Base-by-base conservation (phyloP, 2,888 invertebrate genomes). In the Lasius fuliginosus region DNA sequence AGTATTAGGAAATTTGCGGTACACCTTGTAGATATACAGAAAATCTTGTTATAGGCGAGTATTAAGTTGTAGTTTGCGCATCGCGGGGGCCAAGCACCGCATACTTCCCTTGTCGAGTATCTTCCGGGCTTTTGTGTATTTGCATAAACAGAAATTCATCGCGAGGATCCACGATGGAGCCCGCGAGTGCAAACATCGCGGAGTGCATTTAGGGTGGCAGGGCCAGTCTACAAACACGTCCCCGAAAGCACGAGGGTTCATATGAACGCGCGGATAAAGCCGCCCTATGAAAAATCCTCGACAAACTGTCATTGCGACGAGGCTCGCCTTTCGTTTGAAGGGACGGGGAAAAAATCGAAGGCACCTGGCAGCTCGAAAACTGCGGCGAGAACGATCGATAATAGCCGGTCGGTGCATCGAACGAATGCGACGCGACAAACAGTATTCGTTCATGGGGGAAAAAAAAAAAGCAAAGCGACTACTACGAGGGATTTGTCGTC, bases 91-190 rank as follows among this genome's bases (percentile, higher is more conserved):
- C 49, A 33, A 68, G 53, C 56, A 49, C 30, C 40, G 9, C 9
- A 56, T 33, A 56, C 46, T 68, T 33, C 33, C 23, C 33, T 68
- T 3, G 53, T 64, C 67, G 46, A 75, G 81, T 85, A 74, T 65
- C 86, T 71, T 56, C 42, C 77, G 65, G 60, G 42, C 76, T 64
- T n/a, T 83, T 68, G 71, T 68, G 74, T 87, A 90, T 90, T 88
- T 87, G 87, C 88, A 82, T 89, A 87, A 76, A 85, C 73, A 77
- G 89, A 90, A 88, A 88, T 90, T 87, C 87, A 84, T 87, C 86
- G 86, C 77, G 69, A 88, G 89, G 87, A 77, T 83, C 84, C 88
- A 64, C 89, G 79, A 83, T 82, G 85, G 88, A 81, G 81, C 87
- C 85, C 82, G 83, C 74, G 75, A 76, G 67, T 77, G 84, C 88